phyloP scores from a whole-genome alignment of 1,140 invertebrate genomes.

The Heliconius nattereri region DNA sequence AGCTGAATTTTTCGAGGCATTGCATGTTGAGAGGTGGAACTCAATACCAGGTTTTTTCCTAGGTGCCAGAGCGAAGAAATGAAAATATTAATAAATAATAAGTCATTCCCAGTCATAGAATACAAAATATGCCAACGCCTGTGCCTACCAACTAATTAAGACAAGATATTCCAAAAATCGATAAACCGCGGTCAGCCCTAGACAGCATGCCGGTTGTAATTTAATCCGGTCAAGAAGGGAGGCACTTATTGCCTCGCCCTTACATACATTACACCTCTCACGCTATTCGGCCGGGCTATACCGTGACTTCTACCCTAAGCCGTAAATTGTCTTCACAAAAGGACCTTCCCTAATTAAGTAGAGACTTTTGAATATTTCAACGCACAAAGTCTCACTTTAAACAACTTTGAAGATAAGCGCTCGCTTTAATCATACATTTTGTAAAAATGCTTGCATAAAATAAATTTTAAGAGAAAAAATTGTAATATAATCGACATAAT shows the following conservation, averaged over 20 bases:
- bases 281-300: conserved; percentile 49
- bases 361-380: conserved; percentile 13
- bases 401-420: conserved; percentile 3
- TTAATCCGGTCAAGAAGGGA: conserved; percentile 64
- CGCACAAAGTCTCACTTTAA: conserved; percentile 13
- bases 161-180: conserved; percentile 30
- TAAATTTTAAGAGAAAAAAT: neutral
- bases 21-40: too few species aligned
- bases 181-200: conserved; percentile 52
- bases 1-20: too few species aligned
- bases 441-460: neutral
- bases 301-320: conserved; percentile 51
- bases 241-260: conserved; percentile 53
- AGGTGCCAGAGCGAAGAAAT: too few species aligned
- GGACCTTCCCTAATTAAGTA: conserved; percentile 11
- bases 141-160: conserved; percentile 41
- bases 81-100: too few species aligned
- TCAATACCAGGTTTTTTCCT: too few species aligned
- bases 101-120: too few species aligned
- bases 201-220: conserved; percentile 60
- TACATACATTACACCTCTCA: conserved; percentile 60
- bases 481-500: neutral
- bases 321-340: conserved; percentile 38
- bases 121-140: conserved; percentile 30
- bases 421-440: conserved; percentile 2